Percentiles rank a stretch among this genome's conserved stretches.
These are phyloP conservation scores for Sarcoramphus papa DNA, from an alignment of 2,797 vertebrate species.

Conservation along the genomic window DNA sequence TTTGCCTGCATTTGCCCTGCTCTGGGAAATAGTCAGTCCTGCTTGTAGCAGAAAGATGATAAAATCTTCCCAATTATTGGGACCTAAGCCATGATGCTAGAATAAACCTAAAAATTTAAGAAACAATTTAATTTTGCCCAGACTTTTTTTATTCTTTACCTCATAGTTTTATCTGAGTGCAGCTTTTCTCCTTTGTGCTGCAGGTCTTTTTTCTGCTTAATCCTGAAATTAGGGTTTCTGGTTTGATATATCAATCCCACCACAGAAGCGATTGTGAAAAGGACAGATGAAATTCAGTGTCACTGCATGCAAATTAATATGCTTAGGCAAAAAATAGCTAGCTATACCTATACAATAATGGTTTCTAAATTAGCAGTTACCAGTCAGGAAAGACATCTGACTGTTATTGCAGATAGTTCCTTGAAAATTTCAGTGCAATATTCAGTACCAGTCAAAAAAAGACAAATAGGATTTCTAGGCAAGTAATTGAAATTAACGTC, in stretches of 20 bases:
- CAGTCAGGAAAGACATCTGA: neutral
- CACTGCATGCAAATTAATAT: neutral
- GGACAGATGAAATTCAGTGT: neutral
- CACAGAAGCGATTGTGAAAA: neutral
- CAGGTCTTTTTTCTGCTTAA: neutral
- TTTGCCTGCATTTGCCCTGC: neutral
- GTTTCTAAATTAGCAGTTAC: neutral
- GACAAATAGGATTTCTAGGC: neutral
- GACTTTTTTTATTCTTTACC: neutral
- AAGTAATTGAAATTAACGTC: neutral
- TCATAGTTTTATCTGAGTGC: neutral
- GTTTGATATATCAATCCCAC: neutral
- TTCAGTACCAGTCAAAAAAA: neutral
- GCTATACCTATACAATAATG: neutral
- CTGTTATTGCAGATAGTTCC: neutral
- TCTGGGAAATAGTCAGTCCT: neutral
- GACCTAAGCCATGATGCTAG: neutral
- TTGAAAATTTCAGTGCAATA: neutral
- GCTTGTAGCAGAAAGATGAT: neutral
- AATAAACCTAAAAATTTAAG: neutral
- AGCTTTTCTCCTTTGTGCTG: neutral
- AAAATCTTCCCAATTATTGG: neutral
- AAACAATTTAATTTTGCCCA: neutral
- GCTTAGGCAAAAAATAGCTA: neutral
- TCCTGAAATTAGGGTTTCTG: neutral